Base-by-base conservation (phyloP, 2,113 vertebrate species). In the Microtus ochrogaster region DNA sequence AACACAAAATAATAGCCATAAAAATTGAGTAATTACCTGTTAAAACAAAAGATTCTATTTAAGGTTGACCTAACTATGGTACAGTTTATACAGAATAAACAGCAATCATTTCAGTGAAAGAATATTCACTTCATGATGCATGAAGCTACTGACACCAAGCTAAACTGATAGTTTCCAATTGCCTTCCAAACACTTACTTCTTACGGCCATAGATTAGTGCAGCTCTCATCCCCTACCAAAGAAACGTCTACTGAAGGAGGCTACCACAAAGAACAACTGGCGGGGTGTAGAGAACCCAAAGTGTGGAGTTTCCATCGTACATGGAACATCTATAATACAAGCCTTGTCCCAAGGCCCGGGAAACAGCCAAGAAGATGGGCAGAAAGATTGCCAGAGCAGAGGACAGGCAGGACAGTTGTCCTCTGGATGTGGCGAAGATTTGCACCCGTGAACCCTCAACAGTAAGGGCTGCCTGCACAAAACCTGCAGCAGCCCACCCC, bases 1-100 rank as follows among this genome's bases (percentile, higher is more conserved):
- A 94, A 77, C 41, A 97, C 33, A 95, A 96, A 96, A 95, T 89
- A 93, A 94, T 66, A 91, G 30, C 28, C 58, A 78, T 58, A 96
- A 73, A 73, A 94, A 96, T 36, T 96, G 78, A 94, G 39, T 79
- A 96, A 94, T 19, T 92, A 17, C 21, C 28, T 94, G 0, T 81
- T 81, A 55, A 6, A 93, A 68, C 24, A 91, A 65, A 96, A 94
- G 41, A 79, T 52, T 90, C 92, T 85, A 41, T 87, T 92, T 90
- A 77, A 96, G 72, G 61, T 14, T 93, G 28, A 65, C 10, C 82
- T 93, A 61, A 39, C 79, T 61, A 39, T 41, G n/a, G 58, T 83
- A 66, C 0, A 76, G 24, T 63, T 88, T 87, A 93, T 55, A 83
- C 73, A 92, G 63, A 14, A 74, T 10, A 95, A 88, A 81, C 3